Percentiles rank a stretch among this genome's conserved stretches.
Conservation (phyloP, 2,113 vertebrate species). For the Apistogramma diplotaenia region DNA sequence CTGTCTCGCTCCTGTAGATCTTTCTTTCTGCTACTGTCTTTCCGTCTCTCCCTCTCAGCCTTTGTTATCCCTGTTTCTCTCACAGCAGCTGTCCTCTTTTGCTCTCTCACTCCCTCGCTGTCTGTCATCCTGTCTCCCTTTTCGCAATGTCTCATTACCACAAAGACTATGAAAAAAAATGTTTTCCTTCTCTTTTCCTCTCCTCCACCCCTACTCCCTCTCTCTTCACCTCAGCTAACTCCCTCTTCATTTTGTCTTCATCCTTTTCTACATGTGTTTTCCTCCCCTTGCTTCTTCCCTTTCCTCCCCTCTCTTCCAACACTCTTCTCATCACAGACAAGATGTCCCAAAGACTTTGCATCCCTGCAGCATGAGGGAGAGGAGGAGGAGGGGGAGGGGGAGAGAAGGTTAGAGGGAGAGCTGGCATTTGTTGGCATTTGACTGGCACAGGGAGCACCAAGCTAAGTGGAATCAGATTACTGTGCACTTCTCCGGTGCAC, state of each 20-base stretch:
- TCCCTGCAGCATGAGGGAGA: conserved; percentile 30
- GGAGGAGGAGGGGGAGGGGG: not conserved
- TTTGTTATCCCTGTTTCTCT: conserved; percentile 47
- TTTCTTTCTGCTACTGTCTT: conserved; percentile 14
- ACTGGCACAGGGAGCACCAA: conserved; percentile 34
- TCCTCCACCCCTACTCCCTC: not conserved
- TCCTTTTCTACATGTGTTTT: not conserved
- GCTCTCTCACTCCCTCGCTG: not conserved
- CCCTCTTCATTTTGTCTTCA: not conserved
- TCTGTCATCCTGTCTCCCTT: conserved; percentile 31
- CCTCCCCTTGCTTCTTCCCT: not conserved
- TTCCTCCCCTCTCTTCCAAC: conserved; percentile 14
- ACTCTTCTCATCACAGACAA: conserved; percentile 15
- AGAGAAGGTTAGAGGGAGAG: conserved; percentile 16
- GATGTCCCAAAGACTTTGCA: conserved; percentile 26
- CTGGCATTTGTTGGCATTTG: conserved; percentile 54
- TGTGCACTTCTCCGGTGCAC: conserved; percentile 2
- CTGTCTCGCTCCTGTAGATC: conserved; percentile 49
- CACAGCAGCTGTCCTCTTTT: conserved; percentile 30
- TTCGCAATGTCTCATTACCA: conserved; percentile 42
- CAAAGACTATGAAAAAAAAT: conserved; percentile 2
- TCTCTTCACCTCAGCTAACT: conserved; percentile 5
- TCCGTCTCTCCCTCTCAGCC: conserved; percentile 11
- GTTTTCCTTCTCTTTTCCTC: not conserved
- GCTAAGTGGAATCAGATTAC: conserved; percentile 56